Evolutionary conservation across 2,888 invertebrate genomes (phyloP).

Genomic region (Hydrotaea diabolus): DNA sequence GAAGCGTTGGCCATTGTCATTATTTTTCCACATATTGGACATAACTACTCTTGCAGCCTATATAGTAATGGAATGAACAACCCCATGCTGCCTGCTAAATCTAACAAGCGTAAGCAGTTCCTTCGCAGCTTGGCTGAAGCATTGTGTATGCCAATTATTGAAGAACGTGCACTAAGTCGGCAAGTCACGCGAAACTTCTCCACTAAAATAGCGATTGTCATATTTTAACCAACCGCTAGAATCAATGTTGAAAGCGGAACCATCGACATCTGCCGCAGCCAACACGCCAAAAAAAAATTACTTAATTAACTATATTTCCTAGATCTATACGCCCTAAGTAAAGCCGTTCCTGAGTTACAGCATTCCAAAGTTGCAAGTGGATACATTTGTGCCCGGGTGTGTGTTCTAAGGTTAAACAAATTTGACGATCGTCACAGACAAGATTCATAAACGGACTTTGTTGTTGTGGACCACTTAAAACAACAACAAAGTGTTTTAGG

Average conservation of each 20-base stretch:
- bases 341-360: too few species aligned
- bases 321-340: too few species aligned
- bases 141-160: slow-evolving; percentile 41
- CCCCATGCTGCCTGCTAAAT: background rate
- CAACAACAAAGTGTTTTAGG: too few species aligned
- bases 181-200: slow-evolving; percentile 35
- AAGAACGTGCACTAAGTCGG: slow-evolving; percentile 20
- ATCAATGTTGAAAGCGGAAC: slow-evolving; percentile 21
- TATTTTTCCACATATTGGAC: slow-evolving; percentile 27
- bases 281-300: slow-evolving; percentile 8
- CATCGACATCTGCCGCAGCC: slow-evolving; percentile 22
- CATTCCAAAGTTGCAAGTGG: too few species aligned
- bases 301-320: too few species aligned
- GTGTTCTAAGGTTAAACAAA: too few species aligned
- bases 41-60: background rate
- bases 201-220: slow-evolving; percentile 40
- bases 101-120: background rate
- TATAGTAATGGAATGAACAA: too few species aligned
- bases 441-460: too few species aligned
- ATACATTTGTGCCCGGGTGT: too few species aligned
- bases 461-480: too few species aligned
- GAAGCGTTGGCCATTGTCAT: slow-evolving; percentile 28
- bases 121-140: background rate
- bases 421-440: too few species aligned
- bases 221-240: slow-evolving; percentile 21